A percentile compares a stretch with the other conserved stretches of the same genome.
These are phyloP conservation scores for Podarcis lilfordi DNA, from an alignment of 2,797 vertebrate species.

Conservation along the genomic window DNA sequence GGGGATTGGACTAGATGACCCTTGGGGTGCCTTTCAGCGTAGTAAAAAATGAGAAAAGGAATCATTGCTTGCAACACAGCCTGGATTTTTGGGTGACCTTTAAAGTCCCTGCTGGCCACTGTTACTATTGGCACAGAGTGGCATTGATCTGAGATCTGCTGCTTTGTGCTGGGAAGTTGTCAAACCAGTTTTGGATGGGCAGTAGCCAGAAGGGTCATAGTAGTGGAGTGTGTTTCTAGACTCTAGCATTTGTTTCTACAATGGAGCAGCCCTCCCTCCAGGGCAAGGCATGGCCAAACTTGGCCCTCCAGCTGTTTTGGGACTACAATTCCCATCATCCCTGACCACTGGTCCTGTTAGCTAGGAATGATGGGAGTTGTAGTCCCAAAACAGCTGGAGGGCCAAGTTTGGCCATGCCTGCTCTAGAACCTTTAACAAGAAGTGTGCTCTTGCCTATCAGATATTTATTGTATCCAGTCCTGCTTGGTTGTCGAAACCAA, in stretches of 20 bases:
- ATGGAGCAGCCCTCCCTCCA: not conserved
- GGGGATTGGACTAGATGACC: too few relatives aligned
- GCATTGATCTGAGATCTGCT: not conserved
- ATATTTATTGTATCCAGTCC: not conserved
- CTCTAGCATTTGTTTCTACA: not conserved
- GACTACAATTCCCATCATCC: too few relatives aligned
- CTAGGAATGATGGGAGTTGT: too few relatives aligned
- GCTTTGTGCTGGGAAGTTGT: not conserved
- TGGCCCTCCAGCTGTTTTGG: too few relatives aligned
- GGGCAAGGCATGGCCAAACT: too few relatives aligned
- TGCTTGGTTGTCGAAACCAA: not conserved
- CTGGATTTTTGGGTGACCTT: too few relatives aligned
- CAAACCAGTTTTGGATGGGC: not conserved
- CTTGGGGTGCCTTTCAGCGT: not conserved
- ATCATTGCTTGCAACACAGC: too few relatives aligned
- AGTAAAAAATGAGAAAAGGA: not conserved
- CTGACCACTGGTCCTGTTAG: too few relatives aligned
- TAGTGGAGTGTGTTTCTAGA: not conserved
- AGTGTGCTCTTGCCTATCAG: not conserved
- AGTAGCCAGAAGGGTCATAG: not conserved
- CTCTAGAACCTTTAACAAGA: not conserved
- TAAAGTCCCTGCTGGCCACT: too few relatives aligned
- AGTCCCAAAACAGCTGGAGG: too few relatives aligned
- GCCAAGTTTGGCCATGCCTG: too few relatives aligned
- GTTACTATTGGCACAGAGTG: too few relatives aligned